Conservation (phyloP, 2,797 vertebrate genomes). For the Lacerta agilis region DNA sequence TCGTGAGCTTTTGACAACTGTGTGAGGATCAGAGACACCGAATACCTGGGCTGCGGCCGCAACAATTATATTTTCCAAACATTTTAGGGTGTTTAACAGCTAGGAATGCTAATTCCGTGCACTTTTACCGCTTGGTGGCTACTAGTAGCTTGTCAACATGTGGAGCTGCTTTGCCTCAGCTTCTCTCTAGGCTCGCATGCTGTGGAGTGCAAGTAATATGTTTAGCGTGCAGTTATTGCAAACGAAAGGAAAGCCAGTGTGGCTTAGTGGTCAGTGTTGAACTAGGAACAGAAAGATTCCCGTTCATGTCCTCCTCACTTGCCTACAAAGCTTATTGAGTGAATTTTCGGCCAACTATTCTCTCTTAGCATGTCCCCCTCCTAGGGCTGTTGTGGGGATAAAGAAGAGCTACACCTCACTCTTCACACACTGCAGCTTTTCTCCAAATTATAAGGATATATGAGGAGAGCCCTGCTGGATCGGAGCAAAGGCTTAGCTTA, state of each 20-base stretch:
- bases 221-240: not conserved
- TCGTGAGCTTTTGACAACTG: slow-evolving; percentile 58
- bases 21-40: slow-evolving; percentile 43
- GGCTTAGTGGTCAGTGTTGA: not conserved
- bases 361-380: not conserved
- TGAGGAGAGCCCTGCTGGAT: too few relatives aligned
- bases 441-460: too few relatives aligned
- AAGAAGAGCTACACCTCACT: too few relatives aligned
- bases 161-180: not conserved
- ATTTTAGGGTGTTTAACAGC: slow-evolving; percentile 33
- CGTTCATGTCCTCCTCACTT: too few relatives aligned
- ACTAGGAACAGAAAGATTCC: not conserved
- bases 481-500: too few relatives aligned
- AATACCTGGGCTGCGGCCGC: slow-evolving; percentile 58
- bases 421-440: too few relatives aligned
- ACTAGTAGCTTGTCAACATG: slow-evolving; percentile 2
- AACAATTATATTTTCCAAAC: slow-evolving; percentile 55
- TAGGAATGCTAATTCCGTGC: slow-evolving; percentile 2
- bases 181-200: slow-evolving; percentile 31
- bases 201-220: not conserved
- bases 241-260: not conserved
- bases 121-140: slow-evolving; percentile 13
- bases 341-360: not conserved
- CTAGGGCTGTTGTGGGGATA: too few relatives aligned
- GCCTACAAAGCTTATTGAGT: too few relatives aligned